Evolutionary conservation across 37 sponge, comb jelly and placozoan genomes (phyloP).

Genomic region (Hexactinellida sp.): DNA sequence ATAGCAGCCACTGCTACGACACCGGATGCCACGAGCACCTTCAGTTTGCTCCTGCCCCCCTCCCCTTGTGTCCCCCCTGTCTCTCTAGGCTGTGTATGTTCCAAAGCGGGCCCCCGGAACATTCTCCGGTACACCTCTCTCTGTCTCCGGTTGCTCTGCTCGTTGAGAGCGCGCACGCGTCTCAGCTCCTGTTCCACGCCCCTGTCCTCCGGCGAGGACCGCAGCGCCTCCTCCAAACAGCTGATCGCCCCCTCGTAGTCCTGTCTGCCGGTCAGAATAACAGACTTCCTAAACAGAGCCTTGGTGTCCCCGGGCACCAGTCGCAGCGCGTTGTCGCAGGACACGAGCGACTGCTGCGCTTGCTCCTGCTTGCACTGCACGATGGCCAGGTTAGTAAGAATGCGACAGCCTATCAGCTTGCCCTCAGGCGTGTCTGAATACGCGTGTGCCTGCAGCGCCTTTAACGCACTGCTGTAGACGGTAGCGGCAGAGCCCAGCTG

Average conservation of each 20-base stretch:
- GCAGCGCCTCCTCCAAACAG: background rate
- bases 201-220: background rate
- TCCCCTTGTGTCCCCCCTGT: background rate
- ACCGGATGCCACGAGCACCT: background rate
- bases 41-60: background rate
- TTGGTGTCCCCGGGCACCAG: background rate
- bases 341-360: background rate
- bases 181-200: background rate
- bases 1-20: constrained; percentile 1
- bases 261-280: background rate
- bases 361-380: background rate
- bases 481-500: background rate
- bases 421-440: background rate
- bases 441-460: background rate
- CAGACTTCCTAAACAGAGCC: background rate
- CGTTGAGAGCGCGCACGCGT: background rate
- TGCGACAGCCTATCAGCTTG: background rate
- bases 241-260: background rate
- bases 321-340: background rate
- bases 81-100: background rate
- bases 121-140: background rate
- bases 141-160: constrained; percentile 7
- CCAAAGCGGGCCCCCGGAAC: background rate
- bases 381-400: background rate
- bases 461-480: background rate